phyloP scores from a whole-genome alignment of 2,113 vertebrate genomes.

The Poeciliopsis retropinna region DNA sequence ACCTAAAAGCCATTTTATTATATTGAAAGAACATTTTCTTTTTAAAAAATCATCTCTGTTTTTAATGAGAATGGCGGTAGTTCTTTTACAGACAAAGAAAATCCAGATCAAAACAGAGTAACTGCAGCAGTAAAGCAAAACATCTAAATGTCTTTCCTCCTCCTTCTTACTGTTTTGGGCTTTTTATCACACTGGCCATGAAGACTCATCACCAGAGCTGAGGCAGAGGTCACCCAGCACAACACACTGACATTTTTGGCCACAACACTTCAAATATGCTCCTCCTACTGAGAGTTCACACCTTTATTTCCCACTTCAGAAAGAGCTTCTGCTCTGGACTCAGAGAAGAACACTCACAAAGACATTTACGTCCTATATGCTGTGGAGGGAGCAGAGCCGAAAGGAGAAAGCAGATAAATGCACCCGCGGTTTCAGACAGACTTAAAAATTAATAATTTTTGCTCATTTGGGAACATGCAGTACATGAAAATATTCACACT shows the following conservation, averaged over 20 bases:
- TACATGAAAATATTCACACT: too few relatives aligned
- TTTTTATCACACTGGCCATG: conserved; percentile 2
- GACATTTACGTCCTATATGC: too few relatives aligned
- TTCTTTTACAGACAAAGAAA: background rate
- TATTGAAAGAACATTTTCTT: background rate
- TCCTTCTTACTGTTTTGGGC: background rate
- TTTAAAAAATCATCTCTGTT: background rate
- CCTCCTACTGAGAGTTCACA: conserved; percentile 18
- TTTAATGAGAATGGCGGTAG: background rate
- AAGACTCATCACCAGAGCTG: background rate
- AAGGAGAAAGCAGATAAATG: background rate
- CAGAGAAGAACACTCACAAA: background rate
- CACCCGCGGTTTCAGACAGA: background rate
- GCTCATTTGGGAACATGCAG: too few relatives aligned
- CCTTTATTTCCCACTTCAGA: conserved; percentile 4
- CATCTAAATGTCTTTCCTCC: background rate
- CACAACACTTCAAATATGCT: conserved; percentile 10
- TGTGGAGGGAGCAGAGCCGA: fast-evolving
- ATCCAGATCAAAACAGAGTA: background rate
- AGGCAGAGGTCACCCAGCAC: background rate
- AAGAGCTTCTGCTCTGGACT: conserved; percentile 24
- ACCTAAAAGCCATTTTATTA: background rate
- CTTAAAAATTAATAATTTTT: too few relatives aligned
- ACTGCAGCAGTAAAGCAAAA: background rate
- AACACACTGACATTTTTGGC: conserved; percentile 9